Base-by-base conservation (phyloP, 2,113 vertebrate species). In the Toxotes chatareus region DNA sequence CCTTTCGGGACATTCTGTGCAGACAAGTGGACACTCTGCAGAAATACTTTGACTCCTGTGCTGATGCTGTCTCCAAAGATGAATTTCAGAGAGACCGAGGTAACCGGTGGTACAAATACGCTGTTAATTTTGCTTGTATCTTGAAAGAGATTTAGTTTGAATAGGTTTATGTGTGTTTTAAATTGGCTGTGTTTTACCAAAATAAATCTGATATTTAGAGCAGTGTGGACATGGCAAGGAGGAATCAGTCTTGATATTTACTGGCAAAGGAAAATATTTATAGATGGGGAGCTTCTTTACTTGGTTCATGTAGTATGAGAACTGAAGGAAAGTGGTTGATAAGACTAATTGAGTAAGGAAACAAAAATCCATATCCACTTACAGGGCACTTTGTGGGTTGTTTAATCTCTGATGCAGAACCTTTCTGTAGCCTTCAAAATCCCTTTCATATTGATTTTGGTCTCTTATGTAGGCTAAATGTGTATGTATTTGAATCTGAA, bases 61-160 rank as follows among this genome's bases (percentile, higher is more conserved):
- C 97, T 10, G 97, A 97, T 92, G 96, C 92, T 5, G 97, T 98
- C 85, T 97, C 95, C 92, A 98, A 97, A 94, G 97, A 99, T 68
- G 97, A 98, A 89, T 96, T 99, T 88, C 97, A 97, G 89, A 96
- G 97, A 75, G 98, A 99, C 94, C 95, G 95, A 97, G 97, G 98
- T 99, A 96, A 79, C 13, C 0, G 57, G 13, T 38, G 9, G 12
- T 27, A 36, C 27, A 36, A 59, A 70, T 3, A 7, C 3, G 31
- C 34, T 21, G 4, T 38, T 11, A 31, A 1, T 23, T 3, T 8
- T 63, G 17, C 21, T 59, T 53, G 1, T 75, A 8, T 69, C 2
- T 11, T 56, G 23, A 51, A 17, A 23, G 3, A 57, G 21, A 63
- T 64, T 63, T 13, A 49, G n/a, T 73, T 47, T 64, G 5, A 38